Evolutionary conservation across 2,888 invertebrate species (phyloP).

Genomic region (Nycteola revayana): DNA sequence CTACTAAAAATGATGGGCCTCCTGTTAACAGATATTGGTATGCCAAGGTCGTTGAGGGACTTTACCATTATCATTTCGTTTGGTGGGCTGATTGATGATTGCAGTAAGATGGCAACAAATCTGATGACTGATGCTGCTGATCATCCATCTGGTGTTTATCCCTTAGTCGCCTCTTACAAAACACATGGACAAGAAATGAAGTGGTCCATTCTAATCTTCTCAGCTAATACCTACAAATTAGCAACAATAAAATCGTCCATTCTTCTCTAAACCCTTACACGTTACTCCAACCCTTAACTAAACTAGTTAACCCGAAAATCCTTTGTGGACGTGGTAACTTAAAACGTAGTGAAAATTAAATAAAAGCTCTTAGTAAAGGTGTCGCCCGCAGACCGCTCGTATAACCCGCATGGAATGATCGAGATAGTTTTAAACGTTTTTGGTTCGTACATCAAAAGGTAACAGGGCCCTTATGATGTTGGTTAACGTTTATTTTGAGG

Average conservation of each 20-base stretch:
- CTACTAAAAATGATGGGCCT: too few species aligned
- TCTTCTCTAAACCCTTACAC: constrained; percentile 7
- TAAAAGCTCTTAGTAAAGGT: constrained; percentile 70
- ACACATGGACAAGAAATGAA: too few species aligned
- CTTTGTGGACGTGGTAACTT: constrained; percentile 49
- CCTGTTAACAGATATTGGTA: too few species aligned
- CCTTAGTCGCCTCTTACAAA: too few species aligned
- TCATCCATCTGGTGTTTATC: too few species aligned
- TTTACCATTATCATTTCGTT: too few species aligned
- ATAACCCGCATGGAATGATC: constrained; percentile 46
- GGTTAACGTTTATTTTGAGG: constrained; percentile 22
- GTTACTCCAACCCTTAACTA: constrained; percentile 31
- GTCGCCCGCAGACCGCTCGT: constrained; percentile 57
- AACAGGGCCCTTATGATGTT: constrained; percentile 34
- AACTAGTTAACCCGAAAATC: constrained; percentile 48
- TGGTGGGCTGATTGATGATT: too few species aligned
- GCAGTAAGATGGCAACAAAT: too few species aligned
- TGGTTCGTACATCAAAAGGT: constrained; percentile 46
- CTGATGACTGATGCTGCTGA: too few species aligned
- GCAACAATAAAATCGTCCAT: constrained; percentile 10
- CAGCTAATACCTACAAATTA: constrained; percentile 7
- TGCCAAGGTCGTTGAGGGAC: too few species aligned
- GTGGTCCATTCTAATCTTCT: too few species aligned
- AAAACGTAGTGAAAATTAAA: constrained; percentile 67
- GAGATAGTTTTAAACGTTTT: constrained; percentile 40